These are phyloP conservation scores for Elanus axillaris DNA, from an alignment of 2,113 vertebrate species.

Conservation along the genomic window DNA sequence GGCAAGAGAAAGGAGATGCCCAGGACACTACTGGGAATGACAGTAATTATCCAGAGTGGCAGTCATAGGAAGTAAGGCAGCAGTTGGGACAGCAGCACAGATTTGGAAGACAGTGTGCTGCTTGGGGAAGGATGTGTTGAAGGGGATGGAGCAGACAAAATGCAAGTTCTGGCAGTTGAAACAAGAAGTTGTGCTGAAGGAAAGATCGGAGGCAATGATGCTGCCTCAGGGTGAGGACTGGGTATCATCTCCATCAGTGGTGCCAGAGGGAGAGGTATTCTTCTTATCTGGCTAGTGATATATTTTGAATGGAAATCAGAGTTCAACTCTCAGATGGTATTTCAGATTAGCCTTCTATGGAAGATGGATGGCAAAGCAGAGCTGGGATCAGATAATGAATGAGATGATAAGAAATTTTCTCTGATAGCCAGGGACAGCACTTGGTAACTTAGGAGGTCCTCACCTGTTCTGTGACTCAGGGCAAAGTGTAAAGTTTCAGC, in stretches of 20 bases:
- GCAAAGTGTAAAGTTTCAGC: background rate
- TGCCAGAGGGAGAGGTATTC: background rate
- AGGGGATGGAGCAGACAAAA: background rate
- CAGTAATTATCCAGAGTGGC: background rate
- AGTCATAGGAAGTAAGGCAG: background rate
- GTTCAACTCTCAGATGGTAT: rapidly evolving
- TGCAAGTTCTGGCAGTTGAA: background rate
- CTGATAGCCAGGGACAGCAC: background rate
- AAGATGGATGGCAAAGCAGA: background rate
- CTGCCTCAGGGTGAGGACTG: background rate
- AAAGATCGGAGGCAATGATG: background rate
- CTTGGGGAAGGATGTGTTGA: background rate
- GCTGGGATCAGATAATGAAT: background rate
- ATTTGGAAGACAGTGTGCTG: background rate
- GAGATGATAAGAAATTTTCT: background rate
- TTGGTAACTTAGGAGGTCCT: background rate
- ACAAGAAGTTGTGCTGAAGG: background rate
- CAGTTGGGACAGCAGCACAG: background rate
- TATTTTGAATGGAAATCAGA: background rate
- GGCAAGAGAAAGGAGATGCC: background rate
- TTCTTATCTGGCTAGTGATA: background rate
- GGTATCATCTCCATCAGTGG: background rate
- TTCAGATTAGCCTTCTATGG: background rate
- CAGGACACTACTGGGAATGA: background rate
- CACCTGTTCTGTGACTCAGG: background rate